Percentiles rank a stretch among this genome's conserved stretches.
Evolutionary conservation across 1,140 invertebrate species (phyloP).

Genomic region (Artemia franciscana): DNA sequence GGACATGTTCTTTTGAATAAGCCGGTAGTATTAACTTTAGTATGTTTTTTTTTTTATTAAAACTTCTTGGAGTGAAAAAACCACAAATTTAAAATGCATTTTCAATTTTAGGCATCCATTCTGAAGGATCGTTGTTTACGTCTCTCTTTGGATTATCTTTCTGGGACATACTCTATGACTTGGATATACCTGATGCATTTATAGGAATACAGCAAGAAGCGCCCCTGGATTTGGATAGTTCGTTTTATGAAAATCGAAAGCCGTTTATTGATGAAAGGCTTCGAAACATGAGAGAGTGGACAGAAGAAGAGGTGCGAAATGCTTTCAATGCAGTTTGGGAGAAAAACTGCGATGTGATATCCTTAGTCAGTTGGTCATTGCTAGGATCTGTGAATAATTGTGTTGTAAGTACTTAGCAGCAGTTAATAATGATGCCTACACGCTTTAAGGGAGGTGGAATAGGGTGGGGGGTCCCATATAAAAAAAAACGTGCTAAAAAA

Average conservation of each 20-base stretch:
- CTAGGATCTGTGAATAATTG: constrained; percentile 24
- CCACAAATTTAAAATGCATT: background rate
- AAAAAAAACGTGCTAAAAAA: too few relatives aligned
- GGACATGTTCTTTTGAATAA: too few relatives aligned
- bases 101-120: constrained; percentile 31
- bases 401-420: constrained; percentile 20
- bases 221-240: constrained; percentile 39
- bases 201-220: constrained; percentile 33
- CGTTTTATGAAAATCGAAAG: constrained; percentile 36
- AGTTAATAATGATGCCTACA: too few relatives aligned
- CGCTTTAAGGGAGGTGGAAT: too few relatives aligned
- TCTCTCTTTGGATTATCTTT: constrained; percentile 41
- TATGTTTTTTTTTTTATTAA: too few relatives aligned
- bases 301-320: constrained; percentile 20
- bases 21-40: too few relatives aligned
- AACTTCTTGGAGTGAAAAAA: too few relatives aligned
- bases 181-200: constrained; percentile 35
- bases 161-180: constrained; percentile 46
- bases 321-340: constrained; percentile 23
- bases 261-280: constrained; percentile 29
- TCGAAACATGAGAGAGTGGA: constrained; percentile 19
- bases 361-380: constrained; percentile 26
- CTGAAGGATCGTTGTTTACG: constrained; percentile 37
- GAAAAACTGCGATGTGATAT: constrained; percentile 20
- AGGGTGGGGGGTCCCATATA: too few relatives aligned